Base-by-base conservation (phyloP, 2,888 invertebrate genomes). In the Ethmia dodecea region DNA sequence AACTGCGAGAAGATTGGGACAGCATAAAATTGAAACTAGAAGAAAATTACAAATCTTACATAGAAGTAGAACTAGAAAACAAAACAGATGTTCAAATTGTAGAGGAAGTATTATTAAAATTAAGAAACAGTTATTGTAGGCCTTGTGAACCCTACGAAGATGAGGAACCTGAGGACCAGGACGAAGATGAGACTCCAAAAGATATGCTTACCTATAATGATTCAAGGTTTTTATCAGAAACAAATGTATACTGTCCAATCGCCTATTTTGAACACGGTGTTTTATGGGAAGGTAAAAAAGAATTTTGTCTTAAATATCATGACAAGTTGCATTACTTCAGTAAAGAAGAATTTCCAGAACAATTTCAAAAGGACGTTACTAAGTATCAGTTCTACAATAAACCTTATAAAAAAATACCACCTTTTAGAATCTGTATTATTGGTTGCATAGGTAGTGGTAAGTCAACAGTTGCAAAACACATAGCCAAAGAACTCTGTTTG, bases 261-360 rank as follows among this genome's bases (percentile, higher is more conserved):
- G 74, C 89, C n/a, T 88, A 84, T 52, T 66, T 70, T 35, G 72
- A 88, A 25, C 57, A 88, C 46, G 73, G 80, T 26, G 72, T 89
- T 6, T 56, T 92, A 12, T 89, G 90, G 88, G 86, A 81, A 64
- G 92, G 91, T n/a, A 89, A 88, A 59, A 65, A 84, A 27, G 83
- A 89, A 36, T 88, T 80, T 48, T 60, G 77, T 12, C 71, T 80
- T 0, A 81, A 83, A 48, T 88, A 86, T 48, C 68, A 86, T 43
- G 84, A 89, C 38, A 88, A 86, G 66, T 43, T 88, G 1, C 88
- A 90, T 60, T 74, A 83, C 29, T 80, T 89, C 45, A 75, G 83
- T 13, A 88, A 77, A 27, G 78, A 87, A 55, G 65, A 77, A 34
- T 86, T 83, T 42, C 51, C 86, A 31, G 62, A 80, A 22, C 48